These are phyloP conservation scores for Momotus momota DNA, from an alignment of 2,797 vertebrate species.

Conservation along the genomic window DNA sequence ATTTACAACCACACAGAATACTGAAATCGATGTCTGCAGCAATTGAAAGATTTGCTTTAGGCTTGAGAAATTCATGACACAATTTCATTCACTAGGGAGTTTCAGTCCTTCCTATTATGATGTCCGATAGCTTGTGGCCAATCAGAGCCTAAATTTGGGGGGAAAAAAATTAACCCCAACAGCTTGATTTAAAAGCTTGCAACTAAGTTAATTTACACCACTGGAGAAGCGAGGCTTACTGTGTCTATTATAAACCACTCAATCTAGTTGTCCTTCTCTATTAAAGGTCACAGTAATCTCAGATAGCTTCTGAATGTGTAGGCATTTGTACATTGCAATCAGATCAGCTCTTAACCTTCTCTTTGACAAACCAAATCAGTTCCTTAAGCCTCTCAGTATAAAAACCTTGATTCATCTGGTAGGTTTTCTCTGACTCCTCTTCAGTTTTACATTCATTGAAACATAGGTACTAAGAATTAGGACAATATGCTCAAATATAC, in stretches of 20 bases:
- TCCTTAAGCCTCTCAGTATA: not conserved
- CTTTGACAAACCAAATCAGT: not conserved
- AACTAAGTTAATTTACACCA: not conserved
- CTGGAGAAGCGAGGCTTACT: not conserved
- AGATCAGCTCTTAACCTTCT: not conserved
- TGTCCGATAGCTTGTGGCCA: not conserved
- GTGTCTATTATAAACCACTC: not conserved
- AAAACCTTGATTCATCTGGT: not conserved
- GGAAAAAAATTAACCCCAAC: fast-evolving
- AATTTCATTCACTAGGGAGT: not conserved
- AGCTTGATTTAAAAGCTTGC: not conserved
- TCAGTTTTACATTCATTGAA: not conserved
- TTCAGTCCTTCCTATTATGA: not conserved
- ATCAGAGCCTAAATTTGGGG: not conserved
- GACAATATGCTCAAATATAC: not conserved
- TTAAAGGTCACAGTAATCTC: not conserved
- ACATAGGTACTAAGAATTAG: not conserved
- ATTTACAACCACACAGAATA: not conserved
- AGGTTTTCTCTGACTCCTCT: not conserved
- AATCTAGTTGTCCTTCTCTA: not conserved
- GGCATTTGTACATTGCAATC: not conserved
- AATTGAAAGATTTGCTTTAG: not conserved
- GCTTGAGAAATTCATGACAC: not conserved
- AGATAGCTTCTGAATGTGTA: not conserved
- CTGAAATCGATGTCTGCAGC: not conserved